Conservation (phyloP, 2,113 vertebrate genomes). For the Phalacrocorax brasilianus region DNA sequence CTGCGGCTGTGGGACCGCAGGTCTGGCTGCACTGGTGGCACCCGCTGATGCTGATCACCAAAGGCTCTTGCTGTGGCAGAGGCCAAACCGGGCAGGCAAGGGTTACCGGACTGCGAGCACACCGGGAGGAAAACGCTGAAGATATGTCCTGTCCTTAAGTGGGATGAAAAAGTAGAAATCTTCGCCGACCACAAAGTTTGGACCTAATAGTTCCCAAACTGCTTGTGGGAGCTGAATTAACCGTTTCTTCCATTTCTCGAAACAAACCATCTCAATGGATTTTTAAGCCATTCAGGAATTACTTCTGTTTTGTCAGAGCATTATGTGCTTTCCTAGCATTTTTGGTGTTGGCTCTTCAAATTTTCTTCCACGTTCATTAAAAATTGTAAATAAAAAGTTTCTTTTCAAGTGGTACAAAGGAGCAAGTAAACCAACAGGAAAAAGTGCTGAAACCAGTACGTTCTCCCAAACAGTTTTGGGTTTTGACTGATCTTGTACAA, state of each 20-base stretch:
- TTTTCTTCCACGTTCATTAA: neutral
- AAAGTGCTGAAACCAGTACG: neutral
- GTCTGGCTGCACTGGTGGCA: neutral
- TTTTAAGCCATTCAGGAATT: neutral
- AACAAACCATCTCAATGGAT: neutral
- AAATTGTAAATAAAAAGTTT: neutral
- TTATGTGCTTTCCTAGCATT: neutral
- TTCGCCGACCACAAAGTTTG: neutral
- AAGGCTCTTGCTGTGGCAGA: neutral
- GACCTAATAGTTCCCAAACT: neutral
- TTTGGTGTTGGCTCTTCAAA: neutral
- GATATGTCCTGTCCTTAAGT: neutral
- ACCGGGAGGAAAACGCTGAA: neutral
- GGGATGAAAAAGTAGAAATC: neutral
- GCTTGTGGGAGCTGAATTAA: neutral
- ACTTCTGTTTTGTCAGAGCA: neutral
- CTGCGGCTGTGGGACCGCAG: accelerated
- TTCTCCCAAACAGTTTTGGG: neutral
- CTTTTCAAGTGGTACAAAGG: neutral
- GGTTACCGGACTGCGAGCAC: neutral
- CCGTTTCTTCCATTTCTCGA: neutral
- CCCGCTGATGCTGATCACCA: neutral
- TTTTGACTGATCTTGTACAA: neutral
- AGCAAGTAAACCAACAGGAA: neutral
- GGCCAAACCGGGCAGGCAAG: neutral